These are phyloP conservation scores for Galago senegalensis DNA, from an alignment of 2,797 vertebrate species.

Conservation along the genomic window DNA sequence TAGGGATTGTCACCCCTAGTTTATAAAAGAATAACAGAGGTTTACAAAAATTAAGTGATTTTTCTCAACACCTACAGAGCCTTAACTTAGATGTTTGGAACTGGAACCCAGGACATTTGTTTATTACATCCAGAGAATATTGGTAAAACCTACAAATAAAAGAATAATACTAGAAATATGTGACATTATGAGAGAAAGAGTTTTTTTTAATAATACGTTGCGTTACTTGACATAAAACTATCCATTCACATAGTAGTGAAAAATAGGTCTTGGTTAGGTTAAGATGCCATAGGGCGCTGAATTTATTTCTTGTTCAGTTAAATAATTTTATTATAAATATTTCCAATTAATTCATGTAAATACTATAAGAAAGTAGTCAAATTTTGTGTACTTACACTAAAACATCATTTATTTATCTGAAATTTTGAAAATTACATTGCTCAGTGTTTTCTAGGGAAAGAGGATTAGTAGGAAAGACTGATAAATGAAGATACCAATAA, in stretches of 20 bases:
- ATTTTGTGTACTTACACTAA: no score
- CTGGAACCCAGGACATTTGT: not conserved
- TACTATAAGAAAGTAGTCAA: no score
- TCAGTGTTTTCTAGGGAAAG: no score
- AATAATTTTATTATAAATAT: no score
- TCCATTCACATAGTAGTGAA: not conserved
- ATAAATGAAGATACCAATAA: no score
- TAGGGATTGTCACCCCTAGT: not conserved
- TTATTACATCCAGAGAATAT: not conserved
- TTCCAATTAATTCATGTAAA: no score
- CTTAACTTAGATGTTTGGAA: not conserved
- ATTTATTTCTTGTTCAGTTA: not conserved
- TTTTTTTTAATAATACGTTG: not conserved
- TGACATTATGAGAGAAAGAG: not conserved
- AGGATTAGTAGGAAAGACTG: no score
- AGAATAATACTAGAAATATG: not conserved
- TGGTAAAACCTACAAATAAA: not conserved
- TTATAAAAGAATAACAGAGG: not conserved
- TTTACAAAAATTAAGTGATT: not conserved
- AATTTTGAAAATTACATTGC: no score
- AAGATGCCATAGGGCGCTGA: not conserved
- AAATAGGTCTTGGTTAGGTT: not conserved
- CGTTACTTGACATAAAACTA: not conserved
- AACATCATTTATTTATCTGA: no score
- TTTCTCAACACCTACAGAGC: slow-evolving; percentile 13